Evolutionary conservation across 2,888 invertebrate species (phyloP), one percentile per base, ranked within the genome.

Genomic region (Scaptomyza cyrtandrae): DNA sequence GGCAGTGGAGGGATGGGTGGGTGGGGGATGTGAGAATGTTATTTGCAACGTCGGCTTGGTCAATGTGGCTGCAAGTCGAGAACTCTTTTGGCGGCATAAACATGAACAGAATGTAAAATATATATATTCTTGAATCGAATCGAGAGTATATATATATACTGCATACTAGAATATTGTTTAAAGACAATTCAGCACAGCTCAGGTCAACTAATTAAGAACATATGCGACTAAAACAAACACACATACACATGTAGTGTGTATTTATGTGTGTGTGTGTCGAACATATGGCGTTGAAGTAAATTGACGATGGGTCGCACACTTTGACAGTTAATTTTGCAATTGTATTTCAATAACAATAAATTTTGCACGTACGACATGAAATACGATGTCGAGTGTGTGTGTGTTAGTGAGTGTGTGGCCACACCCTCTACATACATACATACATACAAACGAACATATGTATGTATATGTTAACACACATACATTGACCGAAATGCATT

Each of bases 321-420:
- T 88, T 89, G 90, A 89, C 90, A 90, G 90, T 90, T 90, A 90
- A 90, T 90, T 90, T 90, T 87, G 89, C 90, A 90, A 90, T 90
- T 90, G 90, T 90, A 90, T 90, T 90, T 90, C 90, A 89, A 90
- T 90, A 89, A 83, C 90, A 85, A 90, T 90, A 90, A 90, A 90
- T 90, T 88, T 13, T 71, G 63, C 77, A 75, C 78, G 77, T 75
- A 69, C 73, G 80, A 85, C 89, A 87, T 85, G 82, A 90, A 84
- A 83, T 87, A 81, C 86, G 79, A 79, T 70, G 61, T 49, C 49
- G 53, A 56, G 14, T 58, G 10, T 37, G 44, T 63, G 53, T 44
- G 46, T 64, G 43, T 60, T 24, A 54, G 52, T 62, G 48, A 55
- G 50, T 55, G 53, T 62, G 44, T 45, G 37, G 52, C 62, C 75